Conservation (phyloP, 2,113 vertebrate species). For the Planiliza haematocheilus region DNA sequence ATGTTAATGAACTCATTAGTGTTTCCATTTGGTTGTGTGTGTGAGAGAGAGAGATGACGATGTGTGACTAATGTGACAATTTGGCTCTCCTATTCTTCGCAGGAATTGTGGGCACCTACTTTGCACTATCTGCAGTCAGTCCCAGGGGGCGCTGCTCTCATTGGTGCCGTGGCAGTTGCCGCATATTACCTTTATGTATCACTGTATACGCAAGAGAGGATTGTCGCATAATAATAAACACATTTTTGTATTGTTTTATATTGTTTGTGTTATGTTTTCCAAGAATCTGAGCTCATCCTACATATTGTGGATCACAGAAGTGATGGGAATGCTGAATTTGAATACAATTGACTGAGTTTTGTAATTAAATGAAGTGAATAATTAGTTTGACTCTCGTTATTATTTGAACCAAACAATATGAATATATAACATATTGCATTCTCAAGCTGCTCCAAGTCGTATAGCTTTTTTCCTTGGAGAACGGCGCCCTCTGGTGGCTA, state of each 20-base stretch:
- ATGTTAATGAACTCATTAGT: neutral
- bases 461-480: constrained; percentile 15
- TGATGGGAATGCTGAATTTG: too few species aligned
- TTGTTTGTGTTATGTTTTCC: constrained; percentile 59
- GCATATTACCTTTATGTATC: constrained; percentile 67
- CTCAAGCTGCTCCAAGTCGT: neutral
- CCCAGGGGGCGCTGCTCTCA: constrained; percentile 73
- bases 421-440: neutral
- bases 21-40: constrained; percentile 6
- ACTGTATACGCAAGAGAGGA: constrained; percentile 55
- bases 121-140: constrained; percentile 61
- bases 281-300: constrained; percentile 3
- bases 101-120: constrained; percentile 72
- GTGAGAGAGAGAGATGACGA: neutral
- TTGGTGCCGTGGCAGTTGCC: constrained; percentile 64
- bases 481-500: constrained; percentile 54
- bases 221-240: constrained; percentile 55
- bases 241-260: constrained; percentile 4
- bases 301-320: neutral
- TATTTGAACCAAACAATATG: neutral
- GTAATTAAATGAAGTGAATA: neutral
- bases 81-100: constrained; percentile 63
- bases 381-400: neutral
- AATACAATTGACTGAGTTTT: too few species aligned
- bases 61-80: constrained; percentile 34